Conservation (phyloP, 2,113 vertebrate genomes). For the Rhinopomastus cyanomelas region DNA sequence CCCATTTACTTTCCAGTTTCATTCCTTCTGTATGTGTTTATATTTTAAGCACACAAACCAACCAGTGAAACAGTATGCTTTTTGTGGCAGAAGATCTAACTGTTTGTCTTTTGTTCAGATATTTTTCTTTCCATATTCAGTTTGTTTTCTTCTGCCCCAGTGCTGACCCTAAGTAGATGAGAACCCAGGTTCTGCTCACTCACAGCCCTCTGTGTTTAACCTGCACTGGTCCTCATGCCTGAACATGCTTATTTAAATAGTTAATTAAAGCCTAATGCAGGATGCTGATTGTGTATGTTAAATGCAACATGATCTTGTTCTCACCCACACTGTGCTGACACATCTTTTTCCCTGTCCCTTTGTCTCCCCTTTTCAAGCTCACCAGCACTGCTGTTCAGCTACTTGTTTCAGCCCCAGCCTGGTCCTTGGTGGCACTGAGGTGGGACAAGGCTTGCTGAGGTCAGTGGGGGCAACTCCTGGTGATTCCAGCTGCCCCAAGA, state of each 20-base stretch:
- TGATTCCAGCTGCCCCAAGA: neutral
- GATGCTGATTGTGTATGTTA: neutral
- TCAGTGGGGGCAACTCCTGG: rapidly evolving
- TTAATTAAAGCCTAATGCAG: neutral
- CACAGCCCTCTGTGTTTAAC: neutral
- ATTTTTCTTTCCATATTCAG: neutral
- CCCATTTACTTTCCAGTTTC: neutral
- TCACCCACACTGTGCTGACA: neutral
- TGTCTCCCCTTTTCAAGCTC: neutral
- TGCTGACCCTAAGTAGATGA: neutral
- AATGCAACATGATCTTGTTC: neutral
- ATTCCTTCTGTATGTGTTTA: neutral
- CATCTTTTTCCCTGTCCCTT: neutral
- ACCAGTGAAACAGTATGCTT: neutral
- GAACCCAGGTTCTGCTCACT: neutral
- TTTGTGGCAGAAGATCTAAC: neutral
- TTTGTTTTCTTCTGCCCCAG: neutral
- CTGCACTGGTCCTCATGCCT: neutral
- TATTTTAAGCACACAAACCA: neutral
- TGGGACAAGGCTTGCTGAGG: neutral
- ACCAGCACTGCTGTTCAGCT: neutral
- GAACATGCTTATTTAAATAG: neutral
- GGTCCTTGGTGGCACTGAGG: neutral
- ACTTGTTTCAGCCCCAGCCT: neutral
- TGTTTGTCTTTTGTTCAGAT: neutral